Evolutionary conservation across 1,140 invertebrate species (phyloP).

Genomic region (Vanessa atalanta): DNA sequence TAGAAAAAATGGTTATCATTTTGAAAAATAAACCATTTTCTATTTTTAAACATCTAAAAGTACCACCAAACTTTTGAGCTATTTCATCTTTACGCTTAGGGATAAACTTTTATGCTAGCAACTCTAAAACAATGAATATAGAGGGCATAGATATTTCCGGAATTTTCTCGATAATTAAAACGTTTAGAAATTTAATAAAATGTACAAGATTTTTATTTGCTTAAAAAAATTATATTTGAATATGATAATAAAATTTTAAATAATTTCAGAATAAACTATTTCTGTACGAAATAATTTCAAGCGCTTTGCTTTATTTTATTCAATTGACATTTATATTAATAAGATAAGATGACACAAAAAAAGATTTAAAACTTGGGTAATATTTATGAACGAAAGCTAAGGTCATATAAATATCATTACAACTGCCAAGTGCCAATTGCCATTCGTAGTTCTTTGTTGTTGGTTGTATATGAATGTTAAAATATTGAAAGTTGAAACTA

Average conservation of each 20-base stretch:
- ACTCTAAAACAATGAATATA: neutral
- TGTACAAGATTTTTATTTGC: neutral
- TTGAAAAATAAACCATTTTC: too few relatives aligned
- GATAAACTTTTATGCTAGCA: neutral
- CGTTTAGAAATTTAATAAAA: constrained; percentile 2
- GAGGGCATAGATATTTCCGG: constrained; percentile 41
- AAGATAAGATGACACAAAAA: too few relatives aligned
- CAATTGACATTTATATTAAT: too few relatives aligned
- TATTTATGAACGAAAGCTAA: constrained; percentile 20
- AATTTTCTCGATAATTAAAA: constrained; percentile 37
- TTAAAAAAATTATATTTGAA: neutral
- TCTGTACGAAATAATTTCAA: neutral
- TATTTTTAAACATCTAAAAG: too few relatives aligned
- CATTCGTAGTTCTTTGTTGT: neutral
- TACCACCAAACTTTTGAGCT: too few relatives aligned
- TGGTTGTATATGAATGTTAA: neutral
- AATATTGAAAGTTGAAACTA: too few relatives aligned
- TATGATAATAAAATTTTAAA: neutral
- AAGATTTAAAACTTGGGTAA: neutral
- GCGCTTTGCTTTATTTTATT: too few relatives aligned
- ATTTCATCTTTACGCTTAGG: neutral
- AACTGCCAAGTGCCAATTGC: constrained; percentile 18
- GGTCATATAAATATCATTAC: constrained; percentile 19
- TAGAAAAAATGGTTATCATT: too few relatives aligned
- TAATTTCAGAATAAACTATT: neutral